Percentiles rank a stretch among this genome's conserved stretches.
phyloP scores from a whole-genome alignment of 2,113 vertebrate genomes.

The Struthidea cinerea region DNA sequence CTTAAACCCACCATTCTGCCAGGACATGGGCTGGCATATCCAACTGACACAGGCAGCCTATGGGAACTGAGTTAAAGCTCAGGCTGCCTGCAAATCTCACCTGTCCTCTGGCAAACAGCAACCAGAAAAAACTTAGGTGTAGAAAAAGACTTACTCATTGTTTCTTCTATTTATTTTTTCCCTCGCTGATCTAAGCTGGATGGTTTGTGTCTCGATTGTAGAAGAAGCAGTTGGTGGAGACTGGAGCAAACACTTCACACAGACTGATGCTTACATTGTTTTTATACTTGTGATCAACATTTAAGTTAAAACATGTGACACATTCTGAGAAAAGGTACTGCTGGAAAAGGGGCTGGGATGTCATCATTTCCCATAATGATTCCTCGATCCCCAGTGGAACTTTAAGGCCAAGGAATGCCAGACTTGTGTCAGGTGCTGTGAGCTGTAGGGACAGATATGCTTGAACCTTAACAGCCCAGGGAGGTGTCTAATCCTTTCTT shows the following conservation, averaged over 20 bases:
- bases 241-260: not conserved
- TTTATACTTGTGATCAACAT: not conserved
- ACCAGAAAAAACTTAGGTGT: not conserved
- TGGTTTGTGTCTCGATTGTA: not conserved
- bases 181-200: not conserved
- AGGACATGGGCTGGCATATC: not conserved
- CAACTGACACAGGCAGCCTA: not conserved
- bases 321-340: not conserved
- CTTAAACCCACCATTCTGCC: not conserved
- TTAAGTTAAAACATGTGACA: not conserved
- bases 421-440: not conserved
- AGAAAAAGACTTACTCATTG: not conserved
- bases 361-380: not conserved
- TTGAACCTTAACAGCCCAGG: not conserved
- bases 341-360: not conserved
- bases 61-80: not conserved
- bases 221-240: not conserved
- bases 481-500: not conserved
- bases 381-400: not conserved
- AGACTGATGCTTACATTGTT: not conserved
- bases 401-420: not conserved
- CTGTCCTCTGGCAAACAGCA: not conserved
- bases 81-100: not conserved
- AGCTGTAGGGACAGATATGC: fast-evolving
- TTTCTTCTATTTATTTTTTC: not conserved